Evolutionary conservation across 2,888 invertebrate genomes (phyloP).

Genomic region (Diplolepis rosae): DNA sequence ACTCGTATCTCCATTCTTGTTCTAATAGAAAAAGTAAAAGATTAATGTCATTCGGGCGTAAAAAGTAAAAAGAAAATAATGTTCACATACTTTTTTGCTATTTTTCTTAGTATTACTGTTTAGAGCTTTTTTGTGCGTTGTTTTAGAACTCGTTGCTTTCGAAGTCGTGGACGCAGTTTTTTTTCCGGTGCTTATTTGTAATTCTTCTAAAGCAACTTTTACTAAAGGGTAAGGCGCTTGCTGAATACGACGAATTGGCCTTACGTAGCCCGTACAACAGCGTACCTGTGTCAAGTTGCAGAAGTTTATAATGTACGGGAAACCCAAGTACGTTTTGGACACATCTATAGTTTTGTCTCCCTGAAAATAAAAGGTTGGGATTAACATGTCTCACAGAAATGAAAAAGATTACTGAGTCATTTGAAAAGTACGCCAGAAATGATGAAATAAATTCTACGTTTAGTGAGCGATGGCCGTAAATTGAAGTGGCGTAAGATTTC

Average conservation of each 20-base stretch:
- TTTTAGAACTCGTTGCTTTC: constrained; percentile 61
- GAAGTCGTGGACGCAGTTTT: constrained; percentile 50
- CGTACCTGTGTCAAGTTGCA: constrained; percentile 84
- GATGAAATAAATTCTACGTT: no score
- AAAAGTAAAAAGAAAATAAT: neutral
- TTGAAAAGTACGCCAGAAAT: no score
- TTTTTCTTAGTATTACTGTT: constrained; percentile 70
- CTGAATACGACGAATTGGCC: constrained; percentile 83
- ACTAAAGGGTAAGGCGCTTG: constrained; percentile 90
- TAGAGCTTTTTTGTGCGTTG: constrained; percentile 65
- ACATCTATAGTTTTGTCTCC: constrained; percentile 84
- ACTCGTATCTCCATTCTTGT: constrained; percentile 73
- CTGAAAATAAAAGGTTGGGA: constrained; percentile 68
- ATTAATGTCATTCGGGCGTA: neutral
- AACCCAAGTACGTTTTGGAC: constrained; percentile 80
- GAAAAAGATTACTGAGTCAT: no score
- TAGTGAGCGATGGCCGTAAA: no score
- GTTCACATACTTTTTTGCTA: constrained; percentile 70
- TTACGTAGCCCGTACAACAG: constrained; percentile 82
- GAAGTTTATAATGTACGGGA: constrained; percentile 86
- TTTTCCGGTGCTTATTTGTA: constrained; percentile 55
- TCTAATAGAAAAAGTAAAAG: constrained; percentile 48
- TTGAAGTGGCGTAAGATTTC: no score
- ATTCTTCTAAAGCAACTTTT: constrained; percentile 78
- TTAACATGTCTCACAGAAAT: no score